Evolutionary conservation across 2,888 invertebrate genomes (phyloP).

Genomic region (Drosophila dives): DNA sequence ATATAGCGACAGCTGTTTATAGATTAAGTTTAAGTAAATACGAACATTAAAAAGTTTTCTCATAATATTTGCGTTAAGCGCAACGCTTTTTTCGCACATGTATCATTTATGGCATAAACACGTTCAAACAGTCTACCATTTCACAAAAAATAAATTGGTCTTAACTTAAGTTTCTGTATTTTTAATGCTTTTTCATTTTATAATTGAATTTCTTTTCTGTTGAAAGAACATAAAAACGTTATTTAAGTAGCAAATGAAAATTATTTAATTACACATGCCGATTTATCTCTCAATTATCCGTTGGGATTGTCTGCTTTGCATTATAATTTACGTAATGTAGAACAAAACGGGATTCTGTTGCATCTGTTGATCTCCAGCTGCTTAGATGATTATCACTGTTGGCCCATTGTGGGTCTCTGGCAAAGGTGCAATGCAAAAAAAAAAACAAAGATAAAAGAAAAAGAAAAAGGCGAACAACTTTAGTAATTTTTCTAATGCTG

Average conservation of each 20-base stretch:
- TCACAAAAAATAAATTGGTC: neutral
- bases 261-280: neutral
- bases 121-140: neutral
- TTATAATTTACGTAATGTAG: constrained; percentile 6
- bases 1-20: neutral
- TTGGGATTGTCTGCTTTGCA: neutral
- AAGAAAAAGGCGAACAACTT: constrained; percentile 48
- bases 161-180: neutral
- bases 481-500: constrained; percentile 69
- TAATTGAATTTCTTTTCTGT: neutral
- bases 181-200: neutral
- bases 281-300: neutral
- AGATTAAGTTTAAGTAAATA: constrained; percentile 16
- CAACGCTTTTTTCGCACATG: neutral
- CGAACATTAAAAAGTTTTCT: constrained; percentile 8
- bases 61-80: neutral
- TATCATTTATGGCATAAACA: neutral
- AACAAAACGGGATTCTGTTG: constrained; percentile 3
- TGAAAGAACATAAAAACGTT: neutral
- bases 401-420: constrained; percentile 26
- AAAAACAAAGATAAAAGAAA: neutral
- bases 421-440: constrained; percentile 25
- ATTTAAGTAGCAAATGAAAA: neutral
- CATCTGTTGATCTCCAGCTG: constrained; percentile 13
- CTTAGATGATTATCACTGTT: constrained; percentile 13